Conservation (phyloP, 2,113 vertebrate species). For the Pedionomus torquatus region DNA sequence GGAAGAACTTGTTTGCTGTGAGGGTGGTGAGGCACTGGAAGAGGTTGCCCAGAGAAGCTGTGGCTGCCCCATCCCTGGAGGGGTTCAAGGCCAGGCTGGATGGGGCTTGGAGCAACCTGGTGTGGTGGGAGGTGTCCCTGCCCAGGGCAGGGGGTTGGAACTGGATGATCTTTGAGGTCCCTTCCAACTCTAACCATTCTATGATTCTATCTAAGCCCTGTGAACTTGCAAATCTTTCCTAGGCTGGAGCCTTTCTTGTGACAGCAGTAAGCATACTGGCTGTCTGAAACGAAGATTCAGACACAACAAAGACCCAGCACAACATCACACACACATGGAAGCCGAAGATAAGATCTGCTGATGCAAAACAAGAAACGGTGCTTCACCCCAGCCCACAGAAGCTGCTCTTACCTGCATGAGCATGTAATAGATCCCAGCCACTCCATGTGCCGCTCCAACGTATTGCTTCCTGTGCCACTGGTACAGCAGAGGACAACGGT, state of each 20-base stretch:
- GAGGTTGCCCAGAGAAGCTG: not conserved
- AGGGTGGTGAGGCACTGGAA: not conserved
- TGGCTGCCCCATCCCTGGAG: not conserved
- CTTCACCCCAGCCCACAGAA: not conserved
- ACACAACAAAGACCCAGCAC: too few species aligned
- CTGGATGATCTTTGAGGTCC: not conserved
- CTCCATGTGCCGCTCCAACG: slow-evolving; percentile 91
- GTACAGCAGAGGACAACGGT: slow-evolving; percentile 92
- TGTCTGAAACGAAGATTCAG: too few species aligned
- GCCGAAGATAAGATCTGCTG: not conserved
- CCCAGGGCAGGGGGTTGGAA: not conserved
- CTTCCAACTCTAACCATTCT: not conserved
- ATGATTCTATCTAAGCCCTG: too few species aligned
- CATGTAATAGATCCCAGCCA: slow-evolving; percentile 93
- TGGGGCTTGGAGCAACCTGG: not conserved
- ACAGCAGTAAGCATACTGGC: too few species aligned
- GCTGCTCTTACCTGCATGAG: slow-evolving; percentile 85
- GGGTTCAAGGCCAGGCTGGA: not conserved
- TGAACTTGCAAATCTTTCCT: too few species aligned
- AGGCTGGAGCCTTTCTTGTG: too few species aligned
- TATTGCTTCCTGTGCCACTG: slow-evolving; percentile 98
- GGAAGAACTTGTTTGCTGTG: not conserved
- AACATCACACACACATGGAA: not conserved
- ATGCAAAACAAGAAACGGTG: not conserved
- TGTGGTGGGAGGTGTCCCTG: not conserved